Evolutionary conservation across 2,113 vertebrate genomes (phyloP).

Genomic region (Otis tarda): DNA sequence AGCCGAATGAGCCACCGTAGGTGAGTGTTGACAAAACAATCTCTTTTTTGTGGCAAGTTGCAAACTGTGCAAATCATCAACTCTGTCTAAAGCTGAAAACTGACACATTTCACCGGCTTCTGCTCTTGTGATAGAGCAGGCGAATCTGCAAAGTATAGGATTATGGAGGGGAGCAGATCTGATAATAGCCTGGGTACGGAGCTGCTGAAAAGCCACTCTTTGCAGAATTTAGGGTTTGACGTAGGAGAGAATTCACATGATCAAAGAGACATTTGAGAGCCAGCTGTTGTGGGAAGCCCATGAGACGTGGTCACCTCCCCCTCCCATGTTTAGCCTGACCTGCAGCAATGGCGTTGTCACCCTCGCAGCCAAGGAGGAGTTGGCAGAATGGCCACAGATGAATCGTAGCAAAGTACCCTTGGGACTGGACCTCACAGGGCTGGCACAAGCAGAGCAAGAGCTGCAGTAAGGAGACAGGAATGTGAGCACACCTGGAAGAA

Average conservation of each 20-base stretch:
- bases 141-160: background rate
- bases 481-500: background rate
- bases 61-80: background rate
- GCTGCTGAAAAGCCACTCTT: background rate
- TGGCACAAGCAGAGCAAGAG: background rate
- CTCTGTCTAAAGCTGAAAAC: background rate
- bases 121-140: background rate
- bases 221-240: background rate
- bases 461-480: background rate
- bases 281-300: background rate
- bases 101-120: background rate
- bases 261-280: background rate
- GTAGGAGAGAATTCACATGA: background rate
- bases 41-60: background rate
- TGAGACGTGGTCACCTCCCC: background rate
- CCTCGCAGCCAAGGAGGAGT: background rate
- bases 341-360: background rate
- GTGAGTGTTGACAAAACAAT: conserved; percentile 9
- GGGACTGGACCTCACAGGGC: background rate
- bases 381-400: background rate
- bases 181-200: background rate
- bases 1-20: background rate
- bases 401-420: background rate
- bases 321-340: background rate
- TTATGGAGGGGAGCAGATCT: background rate